phyloP scores from a whole-genome alignment of 2,888 invertebrate genomes.

The Phragmatobia fuliginosa region DNA sequence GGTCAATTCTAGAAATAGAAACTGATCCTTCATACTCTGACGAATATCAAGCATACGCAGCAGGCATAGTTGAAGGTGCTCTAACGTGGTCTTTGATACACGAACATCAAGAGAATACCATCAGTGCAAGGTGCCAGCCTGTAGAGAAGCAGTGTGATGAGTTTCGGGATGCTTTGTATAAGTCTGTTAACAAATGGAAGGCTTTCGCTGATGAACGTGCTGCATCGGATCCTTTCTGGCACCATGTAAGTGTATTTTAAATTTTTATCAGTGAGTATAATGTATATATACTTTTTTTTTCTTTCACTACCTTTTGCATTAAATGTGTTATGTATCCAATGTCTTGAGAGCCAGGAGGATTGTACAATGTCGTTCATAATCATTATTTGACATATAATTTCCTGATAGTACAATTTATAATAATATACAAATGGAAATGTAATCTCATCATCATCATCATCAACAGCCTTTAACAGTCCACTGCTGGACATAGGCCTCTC shows the following conservation, averaged over 20 bases:
- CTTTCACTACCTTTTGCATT: neutral
- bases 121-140: constrained; percentile 80
- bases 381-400: neutral
- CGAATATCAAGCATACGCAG: constrained; percentile 93
- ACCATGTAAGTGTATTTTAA: constrained; percentile 87
- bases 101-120: constrained; percentile 92
- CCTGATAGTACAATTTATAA: neutral
- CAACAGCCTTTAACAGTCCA: too few species aligned
- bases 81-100: constrained; percentile 93
- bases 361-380: neutral
- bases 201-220: constrained; percentile 83
- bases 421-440: too few species aligned
- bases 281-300: too few species aligned
- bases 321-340: neutral
- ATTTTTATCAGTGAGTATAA: neutral
- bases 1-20: constrained; percentile 93
- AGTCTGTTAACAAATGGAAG: constrained; percentile 88
- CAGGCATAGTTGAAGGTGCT: constrained; percentile 94
- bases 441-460: too few species aligned
- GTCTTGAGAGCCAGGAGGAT: neutral
- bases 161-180: constrained; percentile 88
- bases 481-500: too few species aligned
- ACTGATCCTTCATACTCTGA: constrained; percentile 91
- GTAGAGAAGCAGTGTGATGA: constrained; percentile 87
- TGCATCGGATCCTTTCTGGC: constrained; percentile 91